These are phyloP conservation scores for Neodon shergylaensis DNA, from an alignment of 2,113 vertebrate species.

Conservation along the genomic window DNA sequence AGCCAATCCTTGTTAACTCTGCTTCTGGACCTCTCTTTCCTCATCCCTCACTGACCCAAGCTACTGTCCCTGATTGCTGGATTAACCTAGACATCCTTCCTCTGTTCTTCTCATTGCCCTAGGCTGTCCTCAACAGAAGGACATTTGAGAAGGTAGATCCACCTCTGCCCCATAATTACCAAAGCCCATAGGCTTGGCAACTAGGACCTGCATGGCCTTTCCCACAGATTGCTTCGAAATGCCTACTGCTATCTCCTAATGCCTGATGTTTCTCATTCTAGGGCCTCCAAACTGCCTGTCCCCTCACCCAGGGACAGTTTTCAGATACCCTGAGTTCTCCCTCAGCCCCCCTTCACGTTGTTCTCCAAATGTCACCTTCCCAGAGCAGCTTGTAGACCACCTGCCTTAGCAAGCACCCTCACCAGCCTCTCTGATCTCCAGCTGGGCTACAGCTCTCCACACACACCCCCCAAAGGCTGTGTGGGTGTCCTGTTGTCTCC, in stretches of 20 bases:
- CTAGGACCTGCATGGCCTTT: not conserved
- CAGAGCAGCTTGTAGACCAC: not conserved
- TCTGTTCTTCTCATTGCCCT: not conserved
- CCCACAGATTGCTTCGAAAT: not conserved
- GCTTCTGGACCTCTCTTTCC: not conserved
- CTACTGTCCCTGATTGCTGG: not conserved
- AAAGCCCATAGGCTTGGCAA: not conserved
- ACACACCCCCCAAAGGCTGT: not conserved
- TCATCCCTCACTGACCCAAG: not conserved
- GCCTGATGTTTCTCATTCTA: not conserved
- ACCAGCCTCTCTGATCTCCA: not conserved
- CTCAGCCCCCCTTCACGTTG: not conserved
- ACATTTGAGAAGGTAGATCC: not conserved
- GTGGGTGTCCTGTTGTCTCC: not conserved
- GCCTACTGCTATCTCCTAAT: not conserved
- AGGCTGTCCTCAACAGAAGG: not conserved
- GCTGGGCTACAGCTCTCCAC: not conserved
- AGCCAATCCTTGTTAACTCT: not conserved
- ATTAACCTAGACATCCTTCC: no score
- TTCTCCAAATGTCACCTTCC: not conserved
- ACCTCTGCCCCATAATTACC: not conserved
- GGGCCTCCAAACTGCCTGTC: not conserved
- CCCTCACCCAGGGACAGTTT: not conserved
- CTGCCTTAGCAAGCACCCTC: not conserved
- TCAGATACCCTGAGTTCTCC: not conserved